Evolutionary conservation across 2,888 invertebrate genomes (phyloP).

Genomic region (Dioctria rufipes): DNA sequence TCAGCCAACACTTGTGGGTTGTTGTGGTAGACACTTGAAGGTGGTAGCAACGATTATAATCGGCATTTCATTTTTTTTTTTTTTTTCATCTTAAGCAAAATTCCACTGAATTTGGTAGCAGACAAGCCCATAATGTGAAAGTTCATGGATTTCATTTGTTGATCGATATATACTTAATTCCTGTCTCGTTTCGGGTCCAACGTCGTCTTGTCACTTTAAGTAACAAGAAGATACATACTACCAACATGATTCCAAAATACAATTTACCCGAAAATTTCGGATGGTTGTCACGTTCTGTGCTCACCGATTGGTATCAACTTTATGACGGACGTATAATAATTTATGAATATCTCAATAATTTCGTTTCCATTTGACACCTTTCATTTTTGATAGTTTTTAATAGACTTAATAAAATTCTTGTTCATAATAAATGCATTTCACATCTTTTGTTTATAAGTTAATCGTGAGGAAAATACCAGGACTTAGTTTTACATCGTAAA

Average conservation of each 20-base stretch:
- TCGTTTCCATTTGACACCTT: conserved; percentile 45
- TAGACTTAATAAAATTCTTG: conserved; percentile 13
- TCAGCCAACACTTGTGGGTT: conserved; percentile 9
- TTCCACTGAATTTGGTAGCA: background rate
- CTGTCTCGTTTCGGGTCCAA: background rate
- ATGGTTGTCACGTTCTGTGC: conserved; percentile 15
- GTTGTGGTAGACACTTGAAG: background rate
- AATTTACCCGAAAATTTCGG: conserved; percentile 9
- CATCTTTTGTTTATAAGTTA: background rate
- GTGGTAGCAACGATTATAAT: background rate
- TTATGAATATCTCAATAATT: conserved; percentile 32
- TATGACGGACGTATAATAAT: conserved; percentile 16
- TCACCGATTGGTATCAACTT: conserved; percentile 15
- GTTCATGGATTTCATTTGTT: conserved; percentile 5
- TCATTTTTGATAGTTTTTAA: conserved; percentile 34
- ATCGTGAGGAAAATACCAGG: too few relatives aligned
- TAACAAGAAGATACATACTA: too few relatives aligned
- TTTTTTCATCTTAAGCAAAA: background rate
- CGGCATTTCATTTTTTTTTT: background rate
- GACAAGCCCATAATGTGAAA: conserved; percentile 15
- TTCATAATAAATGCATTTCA: conserved; percentile 39
- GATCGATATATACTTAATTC: conserved; percentile 15
- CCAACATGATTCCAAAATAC: background rate
- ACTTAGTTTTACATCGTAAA: too few relatives aligned
- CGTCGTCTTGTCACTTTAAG: background rate